Percentiles rank a stretch among this genome's conserved stretches.
phyloP scores from a whole-genome alignment of 2,113 vertebrate genomes.

The Platichthys stellatus region DNA sequence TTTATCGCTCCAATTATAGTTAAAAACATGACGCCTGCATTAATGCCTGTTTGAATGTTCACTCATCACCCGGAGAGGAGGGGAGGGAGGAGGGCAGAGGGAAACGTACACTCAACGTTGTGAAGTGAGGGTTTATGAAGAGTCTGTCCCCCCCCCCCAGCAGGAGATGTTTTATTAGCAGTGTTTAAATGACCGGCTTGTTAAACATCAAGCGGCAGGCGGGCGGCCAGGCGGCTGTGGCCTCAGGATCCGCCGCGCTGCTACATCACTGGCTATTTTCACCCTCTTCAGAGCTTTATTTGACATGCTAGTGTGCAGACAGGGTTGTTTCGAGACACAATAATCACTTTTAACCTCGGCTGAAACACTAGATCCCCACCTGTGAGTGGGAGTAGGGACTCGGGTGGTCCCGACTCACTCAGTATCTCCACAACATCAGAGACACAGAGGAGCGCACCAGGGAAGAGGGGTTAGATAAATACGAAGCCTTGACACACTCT shows the following conservation, averaged over 20 bases:
- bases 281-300: constrained; percentile 74
- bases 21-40: constrained; percentile 67
- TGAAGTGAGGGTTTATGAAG: constrained; percentile 76
- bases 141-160: constrained; percentile 62
- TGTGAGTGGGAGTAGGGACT: constrained; percentile 49
- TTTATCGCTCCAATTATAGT: constrained; percentile 81
- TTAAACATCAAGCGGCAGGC: constrained; percentile 80
- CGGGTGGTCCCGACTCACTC: constrained; percentile 55
- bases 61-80: constrained; percentile 31
- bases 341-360: constrained; percentile 74
- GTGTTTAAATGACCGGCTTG: constrained; percentile 80
- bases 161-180: constrained; percentile 80
- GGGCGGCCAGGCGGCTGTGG: constrained; percentile 55
- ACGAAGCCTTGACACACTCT: background rate
- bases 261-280: constrained; percentile 72
- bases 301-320: constrained; percentile 68
- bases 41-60: constrained; percentile 63
- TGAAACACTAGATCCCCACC: constrained; percentile 69
- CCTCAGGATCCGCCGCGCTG: constrained; percentile 54
- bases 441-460: constrained; percentile 2
- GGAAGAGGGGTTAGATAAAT: constrained; percentile 20
- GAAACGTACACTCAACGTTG: constrained; percentile 46
- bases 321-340: constrained; percentile 74
- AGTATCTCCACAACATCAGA: constrained; percentile 38
- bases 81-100: constrained; percentile 6